Base-by-base conservation (phyloP, 2,797 vertebrate species). In the Catostomus latipinnis region DNA sequence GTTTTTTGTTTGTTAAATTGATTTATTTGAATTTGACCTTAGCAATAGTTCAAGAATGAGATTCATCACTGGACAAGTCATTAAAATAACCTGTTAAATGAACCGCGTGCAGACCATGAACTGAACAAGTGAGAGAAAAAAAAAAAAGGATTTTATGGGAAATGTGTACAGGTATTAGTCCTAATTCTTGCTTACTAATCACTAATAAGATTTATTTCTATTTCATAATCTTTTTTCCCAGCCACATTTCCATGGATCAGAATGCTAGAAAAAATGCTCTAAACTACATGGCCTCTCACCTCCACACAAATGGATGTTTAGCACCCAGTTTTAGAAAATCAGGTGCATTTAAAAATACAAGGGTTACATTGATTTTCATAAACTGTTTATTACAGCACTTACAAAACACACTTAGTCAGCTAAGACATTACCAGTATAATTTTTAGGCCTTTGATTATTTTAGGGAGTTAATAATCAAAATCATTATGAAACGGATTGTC, bases 121-220 rank as follows among this genome's bases (percentile, higher is more conserved):
- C 76, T 69, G 60, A 34, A 72, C 3, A 45, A 13, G 65, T 58
- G 79, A 48, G 52, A 81, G 50, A 76, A 78, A 83, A 83, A 22
- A 22, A 22, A 22, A 22, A 22, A 22, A 81, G 80, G 85, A 87
- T 87, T 89, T 84, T 52, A 83, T 58, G 75, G 74, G 76, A 86
- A 88, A 88, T 78, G 72, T 86, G 82, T 79, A 71, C 53, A 65
- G 78, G 87, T 85, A 86, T 88, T 90, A 86, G 82, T 45, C n/a
- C 60, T 81, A 86, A 89, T 84, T 78, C 86, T 82, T 74, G 74
- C 80, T 81, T 84, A 76, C 76, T 82, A 69, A 46, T 72, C 75
- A 63, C 82, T 87, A 90, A 88, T 87, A 68, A 87, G 87, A 84
- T 86, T 88, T 86, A 68, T 87, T 85, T 84, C 67, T 75, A 78